Evolutionary conservation across 2,113 vertebrate genomes (phyloP).

Genomic region (Desmodus rotundus): DNA sequence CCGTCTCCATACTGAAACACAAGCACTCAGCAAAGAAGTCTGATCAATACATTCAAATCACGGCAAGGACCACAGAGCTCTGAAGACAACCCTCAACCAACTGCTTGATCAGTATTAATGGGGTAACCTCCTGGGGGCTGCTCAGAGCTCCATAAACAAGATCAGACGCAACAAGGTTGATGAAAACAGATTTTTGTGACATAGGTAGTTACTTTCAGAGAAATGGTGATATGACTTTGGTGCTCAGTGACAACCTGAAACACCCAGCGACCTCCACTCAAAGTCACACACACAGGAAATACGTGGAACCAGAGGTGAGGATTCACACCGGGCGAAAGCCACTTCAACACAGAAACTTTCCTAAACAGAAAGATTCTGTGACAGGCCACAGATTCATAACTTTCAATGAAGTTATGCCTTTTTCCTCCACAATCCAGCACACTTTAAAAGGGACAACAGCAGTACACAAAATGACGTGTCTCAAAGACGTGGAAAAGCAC

Average conservation of each 20-base stretch:
- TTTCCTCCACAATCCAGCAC: not conserved
- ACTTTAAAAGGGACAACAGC: not conserved
- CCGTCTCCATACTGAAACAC: not conserved
- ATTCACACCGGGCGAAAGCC: not conserved
- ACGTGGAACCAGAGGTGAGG: not conserved
- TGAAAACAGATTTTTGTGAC: not conserved
- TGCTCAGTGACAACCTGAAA: not conserved
- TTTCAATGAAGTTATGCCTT: not conserved
- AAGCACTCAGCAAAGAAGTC: not conserved
- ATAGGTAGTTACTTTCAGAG: not conserved
- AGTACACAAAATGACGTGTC: not conserved
- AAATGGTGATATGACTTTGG: not conserved
- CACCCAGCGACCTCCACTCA: not conserved
- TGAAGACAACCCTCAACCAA: not conserved
- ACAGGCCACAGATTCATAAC: not conserved
- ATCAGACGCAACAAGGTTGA: not conserved
- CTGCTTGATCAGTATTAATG: too few species aligned
- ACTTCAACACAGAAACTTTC: not conserved
- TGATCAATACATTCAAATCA: not conserved
- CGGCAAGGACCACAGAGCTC: accelerated
- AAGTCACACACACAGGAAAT: not conserved
- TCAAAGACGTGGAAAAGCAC: not conserved
- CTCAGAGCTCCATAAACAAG: not conserved
- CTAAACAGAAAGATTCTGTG: not conserved
- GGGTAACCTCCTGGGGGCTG: not conserved